These are phyloP conservation scores for Mizuhopecten yessoensis DNA, from an alignment of 1,140 invertebrate genomes.

Conservation along the genomic window DNA sequence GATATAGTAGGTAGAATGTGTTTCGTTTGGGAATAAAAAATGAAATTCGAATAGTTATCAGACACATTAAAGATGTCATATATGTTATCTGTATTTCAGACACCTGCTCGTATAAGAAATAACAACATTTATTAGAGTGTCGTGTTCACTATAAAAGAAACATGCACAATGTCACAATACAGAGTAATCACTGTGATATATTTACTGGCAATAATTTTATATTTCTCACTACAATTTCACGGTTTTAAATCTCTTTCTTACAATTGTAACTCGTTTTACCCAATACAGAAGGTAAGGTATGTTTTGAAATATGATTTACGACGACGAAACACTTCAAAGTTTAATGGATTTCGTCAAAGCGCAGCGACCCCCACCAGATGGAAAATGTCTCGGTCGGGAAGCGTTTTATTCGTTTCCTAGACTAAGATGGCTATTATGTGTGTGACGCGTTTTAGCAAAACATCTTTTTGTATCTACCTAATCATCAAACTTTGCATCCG, in stretches of 20 bases:
- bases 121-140: not conserved
- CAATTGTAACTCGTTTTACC: not conserved
- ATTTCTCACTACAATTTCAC: slow-evolving; percentile 8
- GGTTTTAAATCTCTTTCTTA: slow-evolving; percentile 29
- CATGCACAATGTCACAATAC: not conserved
- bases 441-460: not conserved
- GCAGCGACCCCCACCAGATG: slow-evolving; percentile 7
- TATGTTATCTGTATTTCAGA: not conserved
- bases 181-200: not conserved
- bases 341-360: slow-evolving; percentile 27
- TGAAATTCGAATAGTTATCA: not conserved
- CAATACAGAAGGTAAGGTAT: not conserved
- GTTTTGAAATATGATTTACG: slow-evolving; percentile 10
- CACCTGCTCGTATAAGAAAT: not conserved
- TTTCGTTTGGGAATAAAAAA: not conserved
- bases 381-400: slow-evolving; percentile 14
- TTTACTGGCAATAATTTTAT: not conserved
- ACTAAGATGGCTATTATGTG: not conserved
- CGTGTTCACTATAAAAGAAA: not conserved
- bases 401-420: not conserved
- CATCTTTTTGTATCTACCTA: not conserved
- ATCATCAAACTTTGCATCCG: not conserved
- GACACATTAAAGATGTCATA: not conserved
- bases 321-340: not conserved
- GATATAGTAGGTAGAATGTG: not conserved